Evolutionary conservation across 2,888 invertebrate species (phyloP), one percentile per base, ranked within the genome.

Genomic region (Cataglyphis rosenhaueri): DNA sequence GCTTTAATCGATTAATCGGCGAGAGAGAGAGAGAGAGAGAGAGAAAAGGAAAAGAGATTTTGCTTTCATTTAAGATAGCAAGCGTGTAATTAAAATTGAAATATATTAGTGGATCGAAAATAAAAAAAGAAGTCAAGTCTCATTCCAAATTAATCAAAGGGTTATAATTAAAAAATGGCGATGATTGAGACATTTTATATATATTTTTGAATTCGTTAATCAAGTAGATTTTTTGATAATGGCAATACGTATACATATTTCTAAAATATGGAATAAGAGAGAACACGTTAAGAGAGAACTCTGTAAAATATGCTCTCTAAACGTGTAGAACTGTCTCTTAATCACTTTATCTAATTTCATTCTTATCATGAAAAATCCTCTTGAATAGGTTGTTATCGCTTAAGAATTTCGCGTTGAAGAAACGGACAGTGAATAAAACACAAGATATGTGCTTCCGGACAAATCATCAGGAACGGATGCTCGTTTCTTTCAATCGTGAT

Each of bases 361-460:
- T 64, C 21, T 61, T 61, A 61, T 61, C 59, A 29, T 32, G 18
- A 32, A 61, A 61, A 32, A 29, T 61, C 6, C 3, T n/a, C 9
- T 35, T 18, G 25, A 25, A 18, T 55, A 10, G 41, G n/a, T 32
- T 10, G 9, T 8, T 57, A 9, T n/a, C 32, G 25, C 18, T 35
- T 15, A 52, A n/a, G 18, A 35, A 70, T 44, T 44, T 66, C n/a
- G 29, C 10, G 66, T 44, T 61, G 44, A 21, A 70, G 25, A 71
- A 79, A 79, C 71, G 9, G 57, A 57, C 15, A 6, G 5, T 65
- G 78, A 68, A 32, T 44, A 59, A 59, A 38, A 71, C 18, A 18
- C n/a, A 21, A 71, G 44, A 59, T 21, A 64, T 21, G 66, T 76
- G 78, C 12, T 82, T 82, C 82, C 82, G 78, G 78, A 48, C 78